phyloP scores from a whole-genome alignment of 1,140 invertebrate species.

The Leptonema lineaticorne region DNA sequence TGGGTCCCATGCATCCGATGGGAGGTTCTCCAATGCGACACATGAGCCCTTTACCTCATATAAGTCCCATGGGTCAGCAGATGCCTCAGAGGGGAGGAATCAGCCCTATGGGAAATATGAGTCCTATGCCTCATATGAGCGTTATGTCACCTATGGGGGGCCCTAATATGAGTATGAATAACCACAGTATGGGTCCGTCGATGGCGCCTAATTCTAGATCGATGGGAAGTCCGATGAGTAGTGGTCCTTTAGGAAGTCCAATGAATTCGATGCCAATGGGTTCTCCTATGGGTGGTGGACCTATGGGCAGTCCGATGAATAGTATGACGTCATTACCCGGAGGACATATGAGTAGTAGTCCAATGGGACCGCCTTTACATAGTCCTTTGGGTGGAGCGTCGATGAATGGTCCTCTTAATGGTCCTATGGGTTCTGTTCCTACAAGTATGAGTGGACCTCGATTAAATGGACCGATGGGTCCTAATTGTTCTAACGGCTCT shows the following conservation, averaged over 20 bases:
- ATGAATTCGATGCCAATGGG: constrained; percentile 75
- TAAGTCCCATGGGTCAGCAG: constrained; percentile 69
- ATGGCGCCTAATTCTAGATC: constrained; percentile 58
- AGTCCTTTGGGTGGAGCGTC: constrained; percentile 55
- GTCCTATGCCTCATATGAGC: constrained; percentile 62
- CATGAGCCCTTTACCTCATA: constrained; percentile 68
- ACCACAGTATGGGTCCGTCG: constrained; percentile 56
- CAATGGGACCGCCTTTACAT: constrained; percentile 62
- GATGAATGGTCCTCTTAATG: constrained; percentile 58
- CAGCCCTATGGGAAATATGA: constrained; percentile 70
- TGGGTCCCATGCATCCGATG: constrained; percentile 63
- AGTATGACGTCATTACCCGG: constrained; percentile 56
- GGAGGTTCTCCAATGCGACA: constrained; percentile 68
- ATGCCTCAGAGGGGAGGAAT: constrained; percentile 63
- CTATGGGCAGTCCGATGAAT: constrained; percentile 73
- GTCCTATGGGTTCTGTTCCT: constrained; percentile 55
- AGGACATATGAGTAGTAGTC: constrained; percentile 64
- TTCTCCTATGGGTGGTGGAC: constrained; percentile 67
- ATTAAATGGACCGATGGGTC: constrained; percentile 56
- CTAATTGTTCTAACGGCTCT: constrained; percentile 56
- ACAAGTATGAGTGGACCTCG: constrained; percentile 57
- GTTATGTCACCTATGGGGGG: constrained; percentile 58
- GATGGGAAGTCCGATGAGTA: constrained; percentile 64
- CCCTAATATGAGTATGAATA: constrained; percentile 56
- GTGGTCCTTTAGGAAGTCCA: constrained; percentile 59